phyloP scores from a whole-genome alignment of 2,113 vertebrate species.

The Silurus asotus region DNA sequence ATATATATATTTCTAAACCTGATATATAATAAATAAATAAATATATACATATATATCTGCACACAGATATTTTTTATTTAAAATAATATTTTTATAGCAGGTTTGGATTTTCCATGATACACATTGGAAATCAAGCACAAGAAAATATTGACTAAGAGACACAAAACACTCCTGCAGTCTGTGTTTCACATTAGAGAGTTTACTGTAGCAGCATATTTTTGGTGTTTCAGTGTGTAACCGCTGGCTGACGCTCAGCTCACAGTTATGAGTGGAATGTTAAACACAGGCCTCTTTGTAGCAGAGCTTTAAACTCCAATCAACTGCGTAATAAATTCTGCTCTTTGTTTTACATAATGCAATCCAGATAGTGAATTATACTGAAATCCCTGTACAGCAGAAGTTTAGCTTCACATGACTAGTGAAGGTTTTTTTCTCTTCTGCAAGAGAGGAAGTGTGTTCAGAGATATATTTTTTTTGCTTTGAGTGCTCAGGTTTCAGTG shows the following conservation, averaged over 20 bases:
- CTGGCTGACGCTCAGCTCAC: constrained; percentile 17
- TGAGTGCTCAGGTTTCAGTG: constrained; percentile 4
- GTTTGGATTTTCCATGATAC: background rate
- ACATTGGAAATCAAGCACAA: background rate
- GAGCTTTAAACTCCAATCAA: constrained; percentile 10
- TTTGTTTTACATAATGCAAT: background rate
- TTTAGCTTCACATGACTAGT: background rate
- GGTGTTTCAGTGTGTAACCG: constrained; percentile 8
- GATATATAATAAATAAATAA: background rate
- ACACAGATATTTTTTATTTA: background rate
- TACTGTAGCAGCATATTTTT: background rate
- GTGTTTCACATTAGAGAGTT: background rate
- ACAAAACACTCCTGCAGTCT: background rate
- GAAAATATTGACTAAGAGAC: too few relatives aligned
- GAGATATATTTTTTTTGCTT: background rate
- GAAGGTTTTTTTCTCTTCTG: background rate
- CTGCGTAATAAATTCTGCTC: background rate
- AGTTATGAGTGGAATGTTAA: constrained; percentile 56
- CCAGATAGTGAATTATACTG: too few relatives aligned
- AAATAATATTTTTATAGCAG: background rate
- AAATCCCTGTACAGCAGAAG: background rate
- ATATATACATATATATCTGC: too few relatives aligned
- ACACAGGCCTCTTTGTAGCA: constrained; percentile 39
- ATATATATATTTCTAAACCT: too few relatives aligned
- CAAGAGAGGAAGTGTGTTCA: constrained; percentile 12